Conservation (phyloP, 2,797 vertebrate species). For the Chrysocyon brachyurus region DNA sequence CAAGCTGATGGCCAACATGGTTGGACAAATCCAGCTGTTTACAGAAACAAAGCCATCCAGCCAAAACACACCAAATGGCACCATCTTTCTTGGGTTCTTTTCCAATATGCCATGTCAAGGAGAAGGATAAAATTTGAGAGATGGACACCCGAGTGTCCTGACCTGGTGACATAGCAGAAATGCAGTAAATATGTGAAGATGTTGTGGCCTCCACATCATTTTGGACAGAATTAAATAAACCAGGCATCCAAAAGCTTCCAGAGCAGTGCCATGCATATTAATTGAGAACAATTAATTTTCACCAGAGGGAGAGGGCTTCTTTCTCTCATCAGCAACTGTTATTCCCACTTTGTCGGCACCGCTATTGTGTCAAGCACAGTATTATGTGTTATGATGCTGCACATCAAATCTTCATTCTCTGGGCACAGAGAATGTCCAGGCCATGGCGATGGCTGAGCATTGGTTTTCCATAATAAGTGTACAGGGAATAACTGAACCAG, state of each 20-base stretch:
- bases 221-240: not conserved
- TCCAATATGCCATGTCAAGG: not conserved
- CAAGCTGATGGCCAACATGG: not conserved
- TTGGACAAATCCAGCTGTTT: slow-evolving; percentile 25
- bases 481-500: not conserved
- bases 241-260: not conserved
- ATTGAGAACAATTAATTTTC: slow-evolving; percentile 37
- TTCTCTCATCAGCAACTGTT: not conserved
- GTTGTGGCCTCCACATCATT: not conserved
- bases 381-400: not conserved
- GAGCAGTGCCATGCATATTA: not conserved
- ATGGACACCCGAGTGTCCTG: not conserved
- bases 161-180: not conserved
- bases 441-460: not conserved
- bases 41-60: not conserved
- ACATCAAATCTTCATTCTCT: not conserved
- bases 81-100: not conserved
- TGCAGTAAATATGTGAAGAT: not conserved
- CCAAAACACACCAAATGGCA: not conserved
- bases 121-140: not conserved
- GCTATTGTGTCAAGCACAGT: not conserved
- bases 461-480: not conserved
- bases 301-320: not conserved
- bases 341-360: not conserved
- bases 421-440: not conserved